Percentiles rank a stretch among this genome's conserved stretches.
Evolutionary conservation across 30 jellyfish, hydroid and myxozoan genomes (phyloP).

Genomic region (Aurelia aurita): DNA sequence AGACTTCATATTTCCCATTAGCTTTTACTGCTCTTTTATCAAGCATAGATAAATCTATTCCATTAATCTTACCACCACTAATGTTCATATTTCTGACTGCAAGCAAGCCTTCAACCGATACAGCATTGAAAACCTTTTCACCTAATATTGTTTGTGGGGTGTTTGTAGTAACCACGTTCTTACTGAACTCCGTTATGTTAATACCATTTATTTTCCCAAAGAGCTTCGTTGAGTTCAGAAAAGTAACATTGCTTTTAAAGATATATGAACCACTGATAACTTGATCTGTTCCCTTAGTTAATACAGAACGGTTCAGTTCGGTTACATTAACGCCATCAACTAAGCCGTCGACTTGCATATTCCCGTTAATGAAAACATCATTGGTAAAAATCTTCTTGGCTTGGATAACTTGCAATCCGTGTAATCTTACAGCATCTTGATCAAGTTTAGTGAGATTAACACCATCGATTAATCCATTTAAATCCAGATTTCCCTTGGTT

Average conservation of each 20-base stretch:
- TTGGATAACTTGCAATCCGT: constrained; percentile 58
- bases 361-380: constrained; percentile 36
- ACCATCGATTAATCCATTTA: constrained; percentile 66
- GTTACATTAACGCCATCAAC: constrained; percentile 85
- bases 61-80: constrained; percentile 61
- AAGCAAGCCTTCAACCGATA: constrained; percentile 16
- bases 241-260: constrained; percentile 29
- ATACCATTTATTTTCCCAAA: constrained; percentile 41
- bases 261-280: constrained; percentile 47
- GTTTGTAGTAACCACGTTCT: constrained; percentile 56
- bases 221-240: constrained; percentile 4
- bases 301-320: constrained; percentile 49
- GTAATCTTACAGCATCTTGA: constrained; percentile 57
- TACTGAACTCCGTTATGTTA: constrained; percentile 44
- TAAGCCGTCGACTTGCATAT: constrained; percentile 58
- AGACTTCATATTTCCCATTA: not conserved
- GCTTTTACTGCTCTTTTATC: constrained; percentile 18
- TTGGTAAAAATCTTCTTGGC: constrained; percentile 51
- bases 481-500: constrained; percentile 20
- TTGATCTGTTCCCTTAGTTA: constrained; percentile 67
- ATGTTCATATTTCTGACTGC: constrained; percentile 9
- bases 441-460: constrained; percentile 68
- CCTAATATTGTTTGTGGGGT: constrained; percentile 67
- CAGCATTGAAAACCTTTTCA: constrained; percentile 28
- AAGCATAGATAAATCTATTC: constrained; percentile 45